Evolutionary conservation across 2,888 invertebrate species (phyloP).

Genomic region (Dryocosmus kuriphilus): DNA sequence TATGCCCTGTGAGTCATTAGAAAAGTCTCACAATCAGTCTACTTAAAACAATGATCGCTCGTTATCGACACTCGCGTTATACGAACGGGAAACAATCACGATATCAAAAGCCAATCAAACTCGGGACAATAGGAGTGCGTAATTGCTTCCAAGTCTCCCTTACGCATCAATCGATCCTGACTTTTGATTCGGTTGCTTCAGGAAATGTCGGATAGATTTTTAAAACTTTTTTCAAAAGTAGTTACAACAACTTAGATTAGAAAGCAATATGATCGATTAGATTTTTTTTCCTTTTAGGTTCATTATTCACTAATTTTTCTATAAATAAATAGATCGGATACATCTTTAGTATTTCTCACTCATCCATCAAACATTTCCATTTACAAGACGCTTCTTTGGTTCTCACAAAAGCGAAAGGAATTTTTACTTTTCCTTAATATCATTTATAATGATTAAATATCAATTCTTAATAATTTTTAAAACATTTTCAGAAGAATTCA

Average conservation of each 20-base stretch:
- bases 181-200: background rate
- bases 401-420: background rate
- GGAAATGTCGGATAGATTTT: background rate
- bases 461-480: background rate
- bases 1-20: constrained; percentile 54
- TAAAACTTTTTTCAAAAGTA: background rate
- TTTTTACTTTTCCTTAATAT: background rate
- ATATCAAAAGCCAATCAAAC: constrained; percentile 35
- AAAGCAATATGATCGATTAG: background rate
- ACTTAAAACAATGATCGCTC: constrained; percentile 41
- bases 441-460: too few relatives aligned
- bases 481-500: background rate
- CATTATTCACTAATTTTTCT: background rate
- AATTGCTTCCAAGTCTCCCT: constrained; percentile 20
- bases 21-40: constrained; percentile 38
- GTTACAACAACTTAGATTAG: background rate
- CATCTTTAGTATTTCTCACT: background rate
- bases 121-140: constrained; percentile 26
- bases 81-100: constrained; percentile 28
- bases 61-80: constrained; percentile 41
- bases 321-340: background rate
- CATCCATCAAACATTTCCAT: constrained; percentile 12
- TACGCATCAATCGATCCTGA: constrained; percentile 1
- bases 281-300: background rate
- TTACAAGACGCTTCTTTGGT: constrained; percentile 3